Evolutionary conservation across 2,888 invertebrate genomes (phyloP).

Genomic region (Tortricodes alternella): DNA sequence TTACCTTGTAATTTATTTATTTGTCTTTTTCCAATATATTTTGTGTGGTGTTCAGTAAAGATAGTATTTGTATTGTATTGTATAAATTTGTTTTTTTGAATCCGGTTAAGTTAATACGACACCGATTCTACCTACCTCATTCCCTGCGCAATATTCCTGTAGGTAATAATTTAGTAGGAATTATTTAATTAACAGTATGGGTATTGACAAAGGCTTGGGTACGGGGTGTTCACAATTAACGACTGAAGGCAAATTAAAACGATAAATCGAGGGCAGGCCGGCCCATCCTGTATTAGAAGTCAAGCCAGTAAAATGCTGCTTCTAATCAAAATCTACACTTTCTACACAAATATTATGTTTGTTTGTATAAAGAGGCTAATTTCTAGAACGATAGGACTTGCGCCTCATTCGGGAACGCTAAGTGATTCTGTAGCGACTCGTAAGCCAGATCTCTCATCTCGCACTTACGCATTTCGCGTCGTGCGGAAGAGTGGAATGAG

Average conservation of each 20-base stretch:
- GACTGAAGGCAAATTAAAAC: conserved; percentile 44
- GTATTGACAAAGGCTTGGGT: conserved; percentile 29
- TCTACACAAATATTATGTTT: not conserved
- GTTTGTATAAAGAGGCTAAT: not conserved
- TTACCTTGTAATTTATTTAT: too few relatives aligned
- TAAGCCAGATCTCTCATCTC: too few relatives aligned
- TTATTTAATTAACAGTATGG: conserved; percentile 28
- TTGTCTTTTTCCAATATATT: too few relatives aligned
- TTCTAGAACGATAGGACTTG: not conserved
- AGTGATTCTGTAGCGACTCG: too few relatives aligned
- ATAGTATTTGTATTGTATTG: too few relatives aligned
- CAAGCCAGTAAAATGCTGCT: conserved; percentile 12
- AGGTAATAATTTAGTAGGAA: conserved; percentile 17
- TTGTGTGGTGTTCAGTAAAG: too few relatives aligned
- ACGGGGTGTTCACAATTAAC: conserved; percentile 26
- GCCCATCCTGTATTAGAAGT: conserved; percentile 34
- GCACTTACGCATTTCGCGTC: too few relatives aligned
- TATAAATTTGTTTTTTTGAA: too few relatives aligned
- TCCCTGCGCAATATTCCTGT: not conserved
- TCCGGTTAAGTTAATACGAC: too few relatives aligned
- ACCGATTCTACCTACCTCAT: not conserved
- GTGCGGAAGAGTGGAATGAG: too few relatives aligned
- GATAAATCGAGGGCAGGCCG: conserved; percentile 44
- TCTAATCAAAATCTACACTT: not conserved
- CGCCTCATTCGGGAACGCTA: too few relatives aligned